Base-by-base conservation (phyloP, 2,888 invertebrate species). In the Drosophila testacea region DNA sequence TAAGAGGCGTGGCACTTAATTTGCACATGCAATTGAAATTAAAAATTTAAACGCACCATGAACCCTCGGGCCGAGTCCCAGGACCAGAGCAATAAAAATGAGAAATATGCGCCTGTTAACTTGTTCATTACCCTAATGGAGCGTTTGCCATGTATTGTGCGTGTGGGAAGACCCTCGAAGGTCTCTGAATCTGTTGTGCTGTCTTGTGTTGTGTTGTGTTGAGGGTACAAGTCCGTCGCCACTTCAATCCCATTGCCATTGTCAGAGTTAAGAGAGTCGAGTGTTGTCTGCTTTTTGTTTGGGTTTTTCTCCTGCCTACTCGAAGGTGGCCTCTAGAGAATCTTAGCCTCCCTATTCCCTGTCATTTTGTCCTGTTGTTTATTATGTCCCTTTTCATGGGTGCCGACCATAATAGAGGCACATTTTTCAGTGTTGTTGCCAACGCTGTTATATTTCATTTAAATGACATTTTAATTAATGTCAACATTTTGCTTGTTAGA, bases 61-160 rank as follows among this genome's bases (percentile, higher is more conserved):
- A 65, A 69, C 57, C 79, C 63, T 38, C 64, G 50, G 50, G 42
- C 11, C 10, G 34, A 11, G 22, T 46, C 38, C 47, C 6, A 69
- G 54, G 55, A 41, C 57, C 54, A 36, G 6, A 55, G 67, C 69
- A 78, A 84, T 69, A 72, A 87, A 79, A 88, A 82, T 80, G 81
- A 89, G 77, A 84, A 82, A 90, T 86, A 84, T 81, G 69, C 79
- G 76, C 74, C 88, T 85, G 90, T 85, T 85, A 90, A 88, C 84
- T 85, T 85, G 88, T 89, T 85, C 85, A 85, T 85, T 85, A 85
- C 87, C 85, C 87, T 85, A 85, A 85, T 85, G 89, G 90, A 89
- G 88, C 72, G 76, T 73, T 89, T 75, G 56, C 73, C 60, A 59
- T 64, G 60, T 38, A 65, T 63, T 76, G 81, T 48, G 65, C 9